Conservation (phyloP, 2,888 invertebrate species). For the Glyphotaelius pellucidus region DNA sequence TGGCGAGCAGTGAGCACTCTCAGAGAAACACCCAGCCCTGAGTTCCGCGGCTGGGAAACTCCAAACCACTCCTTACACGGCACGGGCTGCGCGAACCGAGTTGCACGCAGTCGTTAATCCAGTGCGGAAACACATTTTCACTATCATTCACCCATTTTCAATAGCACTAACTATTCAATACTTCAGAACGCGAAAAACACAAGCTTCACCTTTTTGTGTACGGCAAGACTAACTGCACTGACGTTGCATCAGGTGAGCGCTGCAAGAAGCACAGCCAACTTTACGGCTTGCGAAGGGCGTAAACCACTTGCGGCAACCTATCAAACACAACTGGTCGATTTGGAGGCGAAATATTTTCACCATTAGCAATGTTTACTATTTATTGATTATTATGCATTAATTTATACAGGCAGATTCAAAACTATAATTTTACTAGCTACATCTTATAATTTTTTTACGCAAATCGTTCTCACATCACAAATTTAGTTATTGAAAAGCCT, state of each 20-base stretch:
- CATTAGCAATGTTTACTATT: too few species aligned
- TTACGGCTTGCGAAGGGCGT: conserved; percentile 32
- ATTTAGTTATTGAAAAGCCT: too few species aligned
- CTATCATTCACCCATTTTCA: conserved; percentile 54
- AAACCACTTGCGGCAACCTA: neutral
- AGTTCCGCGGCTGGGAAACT: neutral
- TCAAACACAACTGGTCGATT: neutral
- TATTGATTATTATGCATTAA: too few species aligned
- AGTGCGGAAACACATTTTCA: conserved; percentile 55
- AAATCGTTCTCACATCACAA: too few species aligned
- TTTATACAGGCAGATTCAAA: too few species aligned
- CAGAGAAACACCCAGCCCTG: conserved; percentile 20
- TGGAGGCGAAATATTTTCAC: neutral
- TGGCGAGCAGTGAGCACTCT: conserved; percentile 19
- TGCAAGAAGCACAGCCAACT: conserved; percentile 50
- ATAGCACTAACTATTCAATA: conserved; percentile 40
- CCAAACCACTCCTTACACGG: neutral
- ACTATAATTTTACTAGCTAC: too few species aligned
- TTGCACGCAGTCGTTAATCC: conserved; percentile 42
- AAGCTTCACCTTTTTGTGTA: conserved; percentile 48
- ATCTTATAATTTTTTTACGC: too few species aligned
- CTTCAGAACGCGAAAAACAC: conserved; percentile 39
- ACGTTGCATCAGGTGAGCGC: conserved; percentile 37
- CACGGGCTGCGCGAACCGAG: conserved; percentile 32
- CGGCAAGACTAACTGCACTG: conserved; percentile 49